Evolutionary conservation across 2,888 invertebrate genomes (phyloP), one percentile per base, ranked within the genome.

Genomic region (Ornithoptera priamus): DNA sequence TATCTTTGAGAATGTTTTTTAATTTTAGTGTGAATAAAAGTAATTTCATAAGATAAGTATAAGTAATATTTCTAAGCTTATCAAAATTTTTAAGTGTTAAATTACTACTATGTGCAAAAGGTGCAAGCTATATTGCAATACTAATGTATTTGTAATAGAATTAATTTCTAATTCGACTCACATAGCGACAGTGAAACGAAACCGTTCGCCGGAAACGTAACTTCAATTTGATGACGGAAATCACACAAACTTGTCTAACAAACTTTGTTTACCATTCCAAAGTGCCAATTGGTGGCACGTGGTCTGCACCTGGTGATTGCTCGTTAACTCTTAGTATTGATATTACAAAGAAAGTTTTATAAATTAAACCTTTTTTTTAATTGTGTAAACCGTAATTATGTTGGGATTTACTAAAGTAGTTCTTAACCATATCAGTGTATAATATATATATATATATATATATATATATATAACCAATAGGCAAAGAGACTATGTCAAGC

Each of bases 151-250:
- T 67, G 53, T 17, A 8, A 68, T 59, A 17, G 53, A 66, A 68
- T 70, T 67, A 68, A 70, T 69, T 68, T 70, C 60, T 36, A 71
- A 71, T 65, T 63, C 65, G 62, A 59, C 59, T 66, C 66, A 63
- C 70, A 62, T 66, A 62, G 89, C 86, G 85, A 85, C 88, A 87
- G 88, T 88, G 88, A 88, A 76, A 81, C 81, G 85, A 86, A 88
- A 87, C 85, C 81, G 81, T 81, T 85, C 85, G 87, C 85, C 85
- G 86, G 88, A 89, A 88, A 90, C 89, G 85, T 81, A 84, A 87
- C 88, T 91, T 91, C 90, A 89, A 90, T 92, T 91, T 88, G 91
- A 91, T 91, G 89, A 90, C 88, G 80, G 85, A 84, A 90, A 90
- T 89, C 89, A 91, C 88, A 85, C 87, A 85, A 90, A 91, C 85